A percentile compares a stretch with the other conserved stretches of the same genome.
phyloP scores from a whole-genome alignment of 2,113 vertebrate species.

The Lepus americanus region DNA sequence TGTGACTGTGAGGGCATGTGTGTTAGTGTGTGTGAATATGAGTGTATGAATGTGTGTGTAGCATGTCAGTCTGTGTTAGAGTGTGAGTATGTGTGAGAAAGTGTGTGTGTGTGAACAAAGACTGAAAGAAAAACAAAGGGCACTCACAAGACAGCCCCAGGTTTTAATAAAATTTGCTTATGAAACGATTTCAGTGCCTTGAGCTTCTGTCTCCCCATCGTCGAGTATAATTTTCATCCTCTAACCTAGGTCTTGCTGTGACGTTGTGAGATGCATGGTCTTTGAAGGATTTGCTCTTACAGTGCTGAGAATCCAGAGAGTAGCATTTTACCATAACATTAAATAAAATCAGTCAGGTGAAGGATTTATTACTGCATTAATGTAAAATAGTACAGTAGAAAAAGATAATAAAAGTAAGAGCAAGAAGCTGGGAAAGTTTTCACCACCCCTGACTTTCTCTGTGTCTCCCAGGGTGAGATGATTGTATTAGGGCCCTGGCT shows the following conservation, averaged over 20 bases:
- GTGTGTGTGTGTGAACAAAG: background rate
- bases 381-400: constrained; percentile 59
- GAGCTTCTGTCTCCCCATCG: too few species aligned
- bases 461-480: background rate
- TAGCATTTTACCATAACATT: constrained; percentile 72
- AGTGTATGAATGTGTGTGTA: too few species aligned
- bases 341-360: constrained; percentile 70
- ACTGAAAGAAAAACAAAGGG: background rate
- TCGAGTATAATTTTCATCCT: background rate
- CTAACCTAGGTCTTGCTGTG: background rate
- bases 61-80: background rate
- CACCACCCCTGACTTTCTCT: constrained; percentile 8
- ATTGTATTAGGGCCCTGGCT: constrained; percentile 52
- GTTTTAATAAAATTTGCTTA: background rate
- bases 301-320: constrained; percentile 39
- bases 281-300: background rate
- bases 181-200: too few species aligned
- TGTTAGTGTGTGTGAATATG: background rate
- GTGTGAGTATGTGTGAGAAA: background rate
- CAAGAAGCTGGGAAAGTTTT: constrained; percentile 59
- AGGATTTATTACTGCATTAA: constrained; percentile 75
- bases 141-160: background rate
- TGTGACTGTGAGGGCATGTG: background rate
- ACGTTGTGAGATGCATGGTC: background rate
- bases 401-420: constrained; percentile 58